A percentile compares a stretch with the other conserved stretches of the same genome.
These are phyloP conservation scores for Matsumurasca onukii DNA, from an alignment of 1,140 invertebrate species.

Conservation along the genomic window DNA sequence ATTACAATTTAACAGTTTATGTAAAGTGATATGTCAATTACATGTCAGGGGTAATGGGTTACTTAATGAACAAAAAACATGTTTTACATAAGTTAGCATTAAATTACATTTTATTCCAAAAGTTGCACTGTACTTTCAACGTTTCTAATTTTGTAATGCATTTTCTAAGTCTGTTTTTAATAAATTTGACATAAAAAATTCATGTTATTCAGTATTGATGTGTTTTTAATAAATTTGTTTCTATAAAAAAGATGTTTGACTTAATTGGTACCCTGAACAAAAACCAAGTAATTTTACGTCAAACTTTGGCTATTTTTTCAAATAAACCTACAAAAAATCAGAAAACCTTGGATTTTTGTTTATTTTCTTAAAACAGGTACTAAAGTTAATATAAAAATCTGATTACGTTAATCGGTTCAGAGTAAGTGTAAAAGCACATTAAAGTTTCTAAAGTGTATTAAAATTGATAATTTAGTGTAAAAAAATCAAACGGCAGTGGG, in stretches of 20 bases:
- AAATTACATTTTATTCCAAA: too few relatives aligned
- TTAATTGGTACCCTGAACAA: not conserved
- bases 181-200: too few relatives aligned
- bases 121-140: too few relatives aligned
- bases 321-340: not conserved
- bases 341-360: not conserved
- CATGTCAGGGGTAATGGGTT: too few relatives aligned
- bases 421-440: not conserved
- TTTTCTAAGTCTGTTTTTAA: too few relatives aligned
- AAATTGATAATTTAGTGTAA: not conserved
- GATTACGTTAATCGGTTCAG: not conserved
- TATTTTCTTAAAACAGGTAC: not conserved
- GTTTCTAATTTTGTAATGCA: too few relatives aligned
- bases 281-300: not conserved
- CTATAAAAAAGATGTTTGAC: too few relatives aligned
- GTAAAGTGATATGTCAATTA: too few relatives aligned
- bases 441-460: not conserved
- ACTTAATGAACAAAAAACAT: too few relatives aligned
- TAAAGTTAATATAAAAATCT: not conserved
- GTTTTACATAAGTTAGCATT: too few relatives aligned
- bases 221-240: not conserved
- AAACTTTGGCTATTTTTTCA: not conserved
- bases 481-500: not conserved
- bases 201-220: too few relatives aligned
- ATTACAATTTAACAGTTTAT: too few relatives aligned